Percentiles rank a stretch among this genome's conserved stretches.
These are phyloP conservation scores for Peribatodes rhomboidaria DNA, from an alignment of 2,888 invertebrate genomes.

Conservation along the genomic window DNA sequence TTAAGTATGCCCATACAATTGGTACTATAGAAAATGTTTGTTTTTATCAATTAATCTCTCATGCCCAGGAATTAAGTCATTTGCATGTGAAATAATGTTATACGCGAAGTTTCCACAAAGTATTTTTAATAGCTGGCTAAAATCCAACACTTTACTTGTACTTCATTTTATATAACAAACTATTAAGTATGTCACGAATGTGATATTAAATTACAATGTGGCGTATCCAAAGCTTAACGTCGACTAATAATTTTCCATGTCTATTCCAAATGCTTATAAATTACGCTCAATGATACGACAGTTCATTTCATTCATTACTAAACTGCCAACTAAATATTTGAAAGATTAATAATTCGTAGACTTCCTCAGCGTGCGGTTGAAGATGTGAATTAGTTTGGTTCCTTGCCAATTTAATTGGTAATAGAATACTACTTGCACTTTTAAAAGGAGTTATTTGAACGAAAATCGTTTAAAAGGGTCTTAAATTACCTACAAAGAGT, in stretches of 20 bases:
- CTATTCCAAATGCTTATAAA: constrained; percentile 6
- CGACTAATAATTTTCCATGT: constrained; percentile 3
- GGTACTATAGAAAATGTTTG: too few species aligned
- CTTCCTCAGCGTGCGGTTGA: not conserved
- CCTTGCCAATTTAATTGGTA: constrained; percentile 27
- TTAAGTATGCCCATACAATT: too few species aligned
- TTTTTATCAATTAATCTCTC: too few species aligned
- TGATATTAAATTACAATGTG: not conserved
- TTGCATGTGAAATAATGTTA: not conserved
- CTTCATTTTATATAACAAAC: not conserved
- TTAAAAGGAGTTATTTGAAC: not conserved
- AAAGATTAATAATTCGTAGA: constrained; percentile 25
- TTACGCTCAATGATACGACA: constrained; percentile 9
- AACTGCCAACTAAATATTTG: constrained; percentile 22
- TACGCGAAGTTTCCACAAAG: too few species aligned
- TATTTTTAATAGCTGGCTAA: not conserved
- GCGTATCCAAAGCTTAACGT: not conserved
- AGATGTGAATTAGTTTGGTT: constrained; percentile 21
- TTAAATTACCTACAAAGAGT: too few species aligned
- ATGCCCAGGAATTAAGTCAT: not conserved
- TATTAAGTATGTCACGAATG: not conserved
- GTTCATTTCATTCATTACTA: constrained; percentile 19
- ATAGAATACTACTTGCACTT: not conserved
- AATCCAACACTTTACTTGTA: not conserved
- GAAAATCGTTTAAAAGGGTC: not conserved